Conservation (phyloP, 2,888 invertebrate genomes). For the Netelia inedita region DNA sequence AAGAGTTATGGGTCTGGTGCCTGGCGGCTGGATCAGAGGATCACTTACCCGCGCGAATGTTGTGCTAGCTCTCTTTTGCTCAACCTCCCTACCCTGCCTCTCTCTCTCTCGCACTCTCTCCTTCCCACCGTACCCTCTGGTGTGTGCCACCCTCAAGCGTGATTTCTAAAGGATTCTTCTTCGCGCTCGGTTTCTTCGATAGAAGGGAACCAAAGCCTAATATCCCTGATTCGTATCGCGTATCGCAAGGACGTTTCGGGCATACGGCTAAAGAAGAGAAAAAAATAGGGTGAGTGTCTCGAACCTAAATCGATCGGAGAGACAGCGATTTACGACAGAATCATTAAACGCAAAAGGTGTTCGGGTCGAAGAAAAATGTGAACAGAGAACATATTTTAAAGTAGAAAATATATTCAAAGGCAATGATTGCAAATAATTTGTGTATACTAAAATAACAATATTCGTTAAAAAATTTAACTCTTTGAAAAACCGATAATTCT, state of each 20-base stretch:
- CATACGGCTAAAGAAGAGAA: background rate
- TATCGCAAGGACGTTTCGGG: constrained; percentile 46
- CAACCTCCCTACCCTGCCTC: background rate
- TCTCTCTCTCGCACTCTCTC: background rate
- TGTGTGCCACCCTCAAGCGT: constrained; percentile 52
- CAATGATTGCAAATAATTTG: background rate
- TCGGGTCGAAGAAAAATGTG: background rate
- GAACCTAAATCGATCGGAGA: constrained; percentile 46
- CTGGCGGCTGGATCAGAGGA: constrained; percentile 79
- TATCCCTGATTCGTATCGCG: constrained; percentile 62
- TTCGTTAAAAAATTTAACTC: background rate
- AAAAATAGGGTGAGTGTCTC: constrained; percentile 20
- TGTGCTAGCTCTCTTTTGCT: constrained; percentile 34
- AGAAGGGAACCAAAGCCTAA: constrained; percentile 45
- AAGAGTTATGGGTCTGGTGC: constrained; percentile 81
- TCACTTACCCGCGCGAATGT: constrained; percentile 77
- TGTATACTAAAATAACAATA: background rate
- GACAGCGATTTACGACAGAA: background rate
- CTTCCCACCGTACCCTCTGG: background rate
- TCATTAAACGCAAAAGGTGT: background rate
- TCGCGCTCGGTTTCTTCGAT: constrained; percentile 49
- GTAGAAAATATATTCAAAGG: background rate
- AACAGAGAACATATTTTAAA: background rate
- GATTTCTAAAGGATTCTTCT: constrained; percentile 78
- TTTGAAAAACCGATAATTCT: background rate